Base-by-base conservation (phyloP, 2,888 invertebrate species). In the Mythimna albipuncta region DNA sequence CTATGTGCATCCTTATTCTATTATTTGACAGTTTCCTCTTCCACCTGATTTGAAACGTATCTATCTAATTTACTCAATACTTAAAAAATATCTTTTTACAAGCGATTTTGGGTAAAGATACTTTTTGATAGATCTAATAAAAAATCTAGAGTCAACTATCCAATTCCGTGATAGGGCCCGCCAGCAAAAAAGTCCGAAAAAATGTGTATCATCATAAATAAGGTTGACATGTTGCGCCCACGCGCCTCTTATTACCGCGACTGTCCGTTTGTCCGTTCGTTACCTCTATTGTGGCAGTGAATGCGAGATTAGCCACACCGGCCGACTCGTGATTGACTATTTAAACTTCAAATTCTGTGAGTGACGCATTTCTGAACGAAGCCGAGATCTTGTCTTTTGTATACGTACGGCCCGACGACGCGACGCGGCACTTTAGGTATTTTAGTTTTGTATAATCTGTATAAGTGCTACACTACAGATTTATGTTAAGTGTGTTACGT, bases 261-360 rank as follows among this genome's bases (percentile, higher is more conserved):
- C 94, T 93, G 95, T 95, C 93, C 91, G 95, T 94, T 91, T 91
- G 95, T 94, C 91, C 94, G 95, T 95, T 96, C 96, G 96, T 96
- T 96, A 96, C 94, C 92, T 91, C 94, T 89, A 96, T 96, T 96
- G 96, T 96, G 91, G 88, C 88, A 88, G 89, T 94, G 94, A 94
- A 95, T 94, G 94, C 92, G 90, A 94, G 95, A 95, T 96, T 95
- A 94, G 95, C 95, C 93, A 94, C 95, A 93, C 93, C 91, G 91
- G 89, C 92, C 91, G 91, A 89, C 92, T 93, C 95, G 93, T 96
- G 95, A 96, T 96, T 95, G 95, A 95, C 95, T 96, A 95, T 96
- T 95, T 94, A 95, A 90, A 94, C 91, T 92, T 93, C 90, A 87
- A 93, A 91, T 90, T 92, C 92, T 93, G 88, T 89, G 91, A 93